Evolutionary conservation across 2,113 vertebrate genomes (phyloP), one percentile per base, ranked within the genome.

Genomic region (Brachypodius melanocephalos): DNA sequence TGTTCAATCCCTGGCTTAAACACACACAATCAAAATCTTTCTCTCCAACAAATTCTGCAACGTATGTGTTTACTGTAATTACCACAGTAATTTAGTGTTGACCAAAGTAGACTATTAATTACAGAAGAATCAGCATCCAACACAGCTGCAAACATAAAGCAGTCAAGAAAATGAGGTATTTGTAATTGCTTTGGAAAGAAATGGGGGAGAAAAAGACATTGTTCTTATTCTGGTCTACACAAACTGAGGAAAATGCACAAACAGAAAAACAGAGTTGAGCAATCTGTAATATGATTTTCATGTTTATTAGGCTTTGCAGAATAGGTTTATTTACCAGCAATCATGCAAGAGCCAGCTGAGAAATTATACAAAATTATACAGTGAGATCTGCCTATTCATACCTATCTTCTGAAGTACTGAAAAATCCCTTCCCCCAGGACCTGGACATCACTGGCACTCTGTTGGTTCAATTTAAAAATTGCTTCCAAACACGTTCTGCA

Each of bases 81-180:
- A 90, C 62, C 34, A 34, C 66, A 68, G 42, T 83, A 79, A 75
- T 88, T 93, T 72, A 73, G 57, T 40, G 67, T 90, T 93, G 86
- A 81, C 67, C 77, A 66, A 95, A 94, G 81, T 12, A 78, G 62
- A 68, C 75, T 76, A 67, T 63, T 88, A 96, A 91, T 95, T 95
- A 93, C 40, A 95, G 67, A 95, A 90, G 63, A 88, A 83, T 73
- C 84, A 72, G 82, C 79, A 94, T 74, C 69, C 81, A 93, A 93
- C 84, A 83, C 78, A 95, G 94, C 94, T 95, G 93, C 89, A 94
- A 92, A 65, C 71, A 90, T 34, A 82, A 95, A 86, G 62, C 77
- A 92, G 81, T 92, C 49, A 92, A 89, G 84, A 78, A 92, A 96
- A 95, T 52, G n/a, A 89, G 69, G 85, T 82, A 71, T 34, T 89